These are phyloP conservation scores for Pelodytes ibericus DNA, from an alignment of 2,797 vertebrate genomes.

Conservation along the genomic window DNA sequence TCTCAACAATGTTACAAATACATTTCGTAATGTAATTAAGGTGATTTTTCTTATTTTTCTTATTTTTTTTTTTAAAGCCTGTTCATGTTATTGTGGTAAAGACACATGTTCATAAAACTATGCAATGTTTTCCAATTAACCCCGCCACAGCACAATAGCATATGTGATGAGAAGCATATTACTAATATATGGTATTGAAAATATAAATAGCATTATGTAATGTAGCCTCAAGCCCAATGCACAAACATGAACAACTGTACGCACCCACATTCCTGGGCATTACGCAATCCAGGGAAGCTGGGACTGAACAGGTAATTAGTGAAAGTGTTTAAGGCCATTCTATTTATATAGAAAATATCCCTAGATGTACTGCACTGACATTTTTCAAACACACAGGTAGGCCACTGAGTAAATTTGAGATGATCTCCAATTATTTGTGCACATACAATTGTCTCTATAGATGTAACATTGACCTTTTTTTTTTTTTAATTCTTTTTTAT, in stretches of 20 bases:
- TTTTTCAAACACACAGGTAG: too few relatives aligned
- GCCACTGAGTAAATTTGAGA: too few relatives aligned
- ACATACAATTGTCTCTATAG: too few relatives aligned
- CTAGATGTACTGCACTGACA: too few relatives aligned
- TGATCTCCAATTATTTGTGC: too few relatives aligned
- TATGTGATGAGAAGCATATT: constrained; percentile 37
- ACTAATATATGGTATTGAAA: constrained; percentile 40
- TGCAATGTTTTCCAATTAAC: constrained; percentile 32
- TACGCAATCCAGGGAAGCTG: constrained; percentile 28
- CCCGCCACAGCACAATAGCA: constrained; percentile 28
- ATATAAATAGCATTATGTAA: constrained; percentile 48
- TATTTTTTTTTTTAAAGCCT: too few relatives aligned
- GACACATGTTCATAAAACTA: constrained; percentile 10
- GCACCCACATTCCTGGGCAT: constrained; percentile 40
- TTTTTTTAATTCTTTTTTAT: too few relatives aligned
- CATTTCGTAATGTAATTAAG: background rate
- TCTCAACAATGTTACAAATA: background rate
- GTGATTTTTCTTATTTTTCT: too few relatives aligned
- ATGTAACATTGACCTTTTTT: too few relatives aligned
- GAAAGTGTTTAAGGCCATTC: constrained; percentile 30
- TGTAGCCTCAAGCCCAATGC: constrained; percentile 27
- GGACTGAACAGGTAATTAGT: constrained; percentile 34
- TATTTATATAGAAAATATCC: constrained; percentile 27
- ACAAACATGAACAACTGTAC: constrained; percentile 18
- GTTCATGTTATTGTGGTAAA: constrained; percentile 20